These are phyloP conservation scores for Crypturellus tataupa DNA, from an alignment of 2,797 vertebrate genomes.

Conservation along the genomic window DNA sequence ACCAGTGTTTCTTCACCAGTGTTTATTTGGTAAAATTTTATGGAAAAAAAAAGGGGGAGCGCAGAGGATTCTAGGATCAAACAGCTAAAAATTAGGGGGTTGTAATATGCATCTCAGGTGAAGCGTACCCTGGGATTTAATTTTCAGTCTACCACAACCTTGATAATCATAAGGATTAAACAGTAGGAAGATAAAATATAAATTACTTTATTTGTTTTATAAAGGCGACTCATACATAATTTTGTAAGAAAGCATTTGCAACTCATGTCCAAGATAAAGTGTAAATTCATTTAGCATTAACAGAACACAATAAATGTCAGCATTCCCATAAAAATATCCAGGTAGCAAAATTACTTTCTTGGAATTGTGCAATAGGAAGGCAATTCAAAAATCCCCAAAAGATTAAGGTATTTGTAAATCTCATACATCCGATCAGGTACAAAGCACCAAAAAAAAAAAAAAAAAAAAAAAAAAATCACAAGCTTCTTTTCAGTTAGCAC, in stretches of 20 bases:
- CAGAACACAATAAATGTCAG: background rate
- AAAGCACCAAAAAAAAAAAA: background rate
- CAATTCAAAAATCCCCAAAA: background rate
- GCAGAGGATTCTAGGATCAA: background rate
- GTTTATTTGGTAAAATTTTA: background rate
- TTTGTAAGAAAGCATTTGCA: background rate
- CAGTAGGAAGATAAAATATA: background rate
- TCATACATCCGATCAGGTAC: background rate
- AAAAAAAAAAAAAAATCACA: background rate
- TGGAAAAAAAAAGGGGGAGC: background rate
- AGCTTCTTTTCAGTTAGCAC: background rate
- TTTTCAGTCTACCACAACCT: background rate
- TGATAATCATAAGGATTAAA: background rate
- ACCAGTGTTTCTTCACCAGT: background rate
- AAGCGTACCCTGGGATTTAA: background rate
- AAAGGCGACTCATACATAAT: background rate
- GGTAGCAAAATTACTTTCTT: background rate
- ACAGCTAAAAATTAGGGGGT: background rate
- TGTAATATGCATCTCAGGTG: background rate
- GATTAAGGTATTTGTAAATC: background rate
- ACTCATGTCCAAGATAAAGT: background rate
- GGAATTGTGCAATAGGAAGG: background rate
- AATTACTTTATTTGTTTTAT: background rate
- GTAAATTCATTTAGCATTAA: background rate
- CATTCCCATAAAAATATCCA: background rate